Conservation (phyloP, 2,113 vertebrate genomes). For the Platanista minor region DNA sequence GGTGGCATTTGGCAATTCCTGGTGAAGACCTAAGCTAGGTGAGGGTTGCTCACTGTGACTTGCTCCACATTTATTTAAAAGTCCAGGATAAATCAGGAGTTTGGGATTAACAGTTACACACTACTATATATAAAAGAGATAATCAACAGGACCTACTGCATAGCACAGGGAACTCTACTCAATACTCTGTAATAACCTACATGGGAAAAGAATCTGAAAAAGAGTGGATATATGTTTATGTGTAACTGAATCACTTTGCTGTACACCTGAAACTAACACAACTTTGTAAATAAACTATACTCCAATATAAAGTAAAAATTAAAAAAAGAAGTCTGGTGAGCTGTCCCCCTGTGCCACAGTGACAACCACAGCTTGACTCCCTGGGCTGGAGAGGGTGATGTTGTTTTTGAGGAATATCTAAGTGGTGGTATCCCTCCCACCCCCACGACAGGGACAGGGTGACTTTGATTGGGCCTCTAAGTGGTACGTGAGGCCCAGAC, state of each 20-base stretch:
- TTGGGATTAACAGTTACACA: background rate
- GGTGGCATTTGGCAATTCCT: background rate
- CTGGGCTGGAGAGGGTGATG: background rate
- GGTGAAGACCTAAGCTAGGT: background rate
- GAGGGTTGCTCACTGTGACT: background rate
- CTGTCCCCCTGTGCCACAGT: background rate
- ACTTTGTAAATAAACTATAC: background rate
- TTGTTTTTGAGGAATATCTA: background rate
- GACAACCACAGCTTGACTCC: background rate
- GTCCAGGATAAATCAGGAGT: background rate
- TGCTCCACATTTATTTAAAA: background rate
- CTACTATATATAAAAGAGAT: background rate
- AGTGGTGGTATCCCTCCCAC: background rate
- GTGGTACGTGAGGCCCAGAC: background rate
- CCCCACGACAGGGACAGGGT: background rate
- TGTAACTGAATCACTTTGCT: background rate
- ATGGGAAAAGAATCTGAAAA: background rate
- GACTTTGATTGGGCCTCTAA: background rate
- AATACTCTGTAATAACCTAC: background rate
- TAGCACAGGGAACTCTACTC: background rate
- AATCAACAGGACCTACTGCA: too few species aligned
- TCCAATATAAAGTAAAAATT: background rate
- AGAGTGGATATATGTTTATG: background rate
- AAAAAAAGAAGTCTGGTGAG: background rate
- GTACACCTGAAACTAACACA: background rate